Evolutionary conservation across 37 sponge, comb jelly and placozoan genomes (phyloP), one percentile per base, ranked within the genome.

Genomic region (Oscarella lobularis): DNA sequence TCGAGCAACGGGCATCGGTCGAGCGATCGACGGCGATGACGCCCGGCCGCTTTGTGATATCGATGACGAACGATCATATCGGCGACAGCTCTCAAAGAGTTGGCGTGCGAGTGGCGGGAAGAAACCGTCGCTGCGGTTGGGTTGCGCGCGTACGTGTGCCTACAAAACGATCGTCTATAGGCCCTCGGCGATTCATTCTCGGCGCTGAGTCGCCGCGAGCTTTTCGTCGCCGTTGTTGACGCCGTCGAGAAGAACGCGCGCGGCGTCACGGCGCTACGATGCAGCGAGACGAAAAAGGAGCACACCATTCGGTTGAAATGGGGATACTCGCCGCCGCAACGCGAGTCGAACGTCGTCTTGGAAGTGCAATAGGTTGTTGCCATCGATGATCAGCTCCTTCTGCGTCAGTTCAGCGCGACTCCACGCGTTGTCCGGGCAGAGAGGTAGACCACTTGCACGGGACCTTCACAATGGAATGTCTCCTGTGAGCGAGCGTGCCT

Each of bases 191-290:
- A 27, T n/a, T 2, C 65, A 2, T 2, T n/a, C 54, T 6, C 76
- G 40, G 27, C 48, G 32, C 33, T 31, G 27, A 31, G 29, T 75
- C 32, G 76, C 78, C 0, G 73, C 75, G 6, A 4, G 66, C 75
- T 85, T 90, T 73, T 83, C 75, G 6, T 82, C 72, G 31, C 81
- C 75, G 41, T 66, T 80, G 65, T 80, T 83, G 20, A 85, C 41
- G 20, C 92, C 92, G 80, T 92, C 92, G 27, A 87, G 78, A 2
- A 91, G 79, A 39, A 91, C 83, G 9, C 87, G n/a, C n/a, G 66
- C 6, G 83, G 76, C 27, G n/a, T 20, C 3, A 91, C 72, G 5
- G 40, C 76, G 6, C 75, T 41, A 1, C n/a, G 33, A 1, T 37
- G 74, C 66, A 91, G 73, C 31, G 39, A 36, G 35, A 4, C 40